phyloP scores from a whole-genome alignment of 2,888 invertebrate species.

The Lasioglossum morio region DNA sequence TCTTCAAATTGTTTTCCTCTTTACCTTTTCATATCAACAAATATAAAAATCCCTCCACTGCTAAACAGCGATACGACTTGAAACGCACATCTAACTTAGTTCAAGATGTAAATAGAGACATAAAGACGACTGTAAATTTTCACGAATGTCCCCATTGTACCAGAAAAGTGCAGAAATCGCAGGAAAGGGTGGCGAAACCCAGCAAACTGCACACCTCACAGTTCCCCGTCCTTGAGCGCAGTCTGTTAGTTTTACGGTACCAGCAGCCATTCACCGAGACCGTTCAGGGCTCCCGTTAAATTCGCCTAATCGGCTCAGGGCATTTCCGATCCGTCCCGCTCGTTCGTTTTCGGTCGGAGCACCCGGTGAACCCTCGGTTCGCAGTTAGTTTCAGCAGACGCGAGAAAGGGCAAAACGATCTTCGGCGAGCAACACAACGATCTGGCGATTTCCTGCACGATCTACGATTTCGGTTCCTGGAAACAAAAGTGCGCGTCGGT shows the following conservation, averaged over 20 bases:
- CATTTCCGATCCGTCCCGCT: not conserved
- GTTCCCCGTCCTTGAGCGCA: slow-evolving; percentile 26
- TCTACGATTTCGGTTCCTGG: slow-evolving; percentile 53
- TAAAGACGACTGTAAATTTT: not conserved
- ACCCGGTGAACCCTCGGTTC: not conserved
- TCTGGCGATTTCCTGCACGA: slow-evolving; percentile 67
- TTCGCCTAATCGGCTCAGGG: slow-evolving; percentile 24
- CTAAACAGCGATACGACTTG: not conserved
- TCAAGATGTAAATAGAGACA: not conserved
- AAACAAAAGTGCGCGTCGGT: slow-evolving; percentile 38
- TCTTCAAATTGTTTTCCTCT: too few relatives aligned
- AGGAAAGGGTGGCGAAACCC: not conserved
- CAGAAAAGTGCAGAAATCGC: not conserved
- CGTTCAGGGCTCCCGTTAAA: slow-evolving; percentile 31
- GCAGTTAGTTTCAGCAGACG: not conserved
- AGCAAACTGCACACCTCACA: not conserved
- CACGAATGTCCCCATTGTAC: not conserved
- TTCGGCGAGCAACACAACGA: slow-evolving; percentile 8
- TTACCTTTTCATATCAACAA: not conserved
- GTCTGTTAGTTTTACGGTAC: slow-evolving; percentile 30
- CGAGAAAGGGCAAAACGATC: not conserved
- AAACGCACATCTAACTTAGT: not conserved
- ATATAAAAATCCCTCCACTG: not conserved
- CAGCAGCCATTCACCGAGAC: slow-evolving; percentile 22
- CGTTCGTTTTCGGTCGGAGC: slow-evolving; percentile 1